Percentiles rank a stretch among this genome's conserved stretches.
These are phyloP conservation scores for Oxyura jamaicensis DNA, from an alignment of 2,113 vertebrate species.

Conservation along the genomic window DNA sequence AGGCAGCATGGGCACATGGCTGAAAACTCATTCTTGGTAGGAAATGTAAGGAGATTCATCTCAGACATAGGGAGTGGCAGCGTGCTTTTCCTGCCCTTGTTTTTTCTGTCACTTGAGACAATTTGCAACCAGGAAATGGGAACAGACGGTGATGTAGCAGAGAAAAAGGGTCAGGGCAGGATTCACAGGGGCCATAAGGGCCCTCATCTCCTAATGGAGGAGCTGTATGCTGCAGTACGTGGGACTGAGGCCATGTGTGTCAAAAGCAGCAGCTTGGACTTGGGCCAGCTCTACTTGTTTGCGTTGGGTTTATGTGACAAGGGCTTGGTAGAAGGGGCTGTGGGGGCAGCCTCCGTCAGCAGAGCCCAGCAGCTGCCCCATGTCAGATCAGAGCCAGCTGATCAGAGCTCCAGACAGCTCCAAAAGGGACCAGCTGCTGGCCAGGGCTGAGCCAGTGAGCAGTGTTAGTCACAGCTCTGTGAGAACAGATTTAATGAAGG, in stretches of 20 bases:
- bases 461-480: too few relatives aligned
- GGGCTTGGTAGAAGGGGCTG: too few relatives aligned
- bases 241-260: not conserved
- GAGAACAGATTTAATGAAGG: too few relatives aligned
- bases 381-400: too few relatives aligned
- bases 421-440: too few relatives aligned
- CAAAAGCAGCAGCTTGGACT: not conserved
- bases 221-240: accelerated
- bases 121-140: not conserved
- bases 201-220: not conserved
- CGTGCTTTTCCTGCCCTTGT: not conserved
- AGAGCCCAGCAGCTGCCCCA: too few relatives aligned
- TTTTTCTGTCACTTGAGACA: not conserved
- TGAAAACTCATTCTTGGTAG: not conserved
- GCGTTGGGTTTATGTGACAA: too few relatives aligned
- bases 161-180: not conserved
- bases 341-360: too few relatives aligned
- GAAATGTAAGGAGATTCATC: not conserved
- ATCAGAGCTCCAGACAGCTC: too few relatives aligned
- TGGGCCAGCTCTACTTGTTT: not conserved
- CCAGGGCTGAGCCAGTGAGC: too few relatives aligned
- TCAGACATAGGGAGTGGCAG: not conserved
- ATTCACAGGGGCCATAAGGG: not conserved
- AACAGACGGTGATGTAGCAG: not conserved
- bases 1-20: too few relatives aligned